Base-by-base conservation (phyloP, 2,888 invertebrate genomes). In the Phanerotoma sp. region DNA sequence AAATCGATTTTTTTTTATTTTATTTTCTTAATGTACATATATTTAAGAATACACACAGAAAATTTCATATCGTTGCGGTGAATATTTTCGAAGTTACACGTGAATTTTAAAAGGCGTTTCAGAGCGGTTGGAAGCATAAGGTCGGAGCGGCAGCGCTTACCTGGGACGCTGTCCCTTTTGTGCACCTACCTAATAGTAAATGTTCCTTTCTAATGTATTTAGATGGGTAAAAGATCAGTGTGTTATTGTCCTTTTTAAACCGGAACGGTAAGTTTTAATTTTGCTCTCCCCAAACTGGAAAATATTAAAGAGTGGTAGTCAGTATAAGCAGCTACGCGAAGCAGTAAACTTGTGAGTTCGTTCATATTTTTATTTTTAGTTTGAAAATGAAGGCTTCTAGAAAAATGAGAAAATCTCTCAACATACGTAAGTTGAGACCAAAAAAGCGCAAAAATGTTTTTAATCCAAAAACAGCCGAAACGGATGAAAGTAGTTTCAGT, bases 381-480 rank as follows among this genome's bases (percentile, higher is more conserved):
- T 11, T 41, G n/a, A n/a, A 42, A 42, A 42, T 42, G 22, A 42
- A 42, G 25, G 2, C 13, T 25, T 13, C 2, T 1, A 22, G 15
- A 25, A 9, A 21, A 42, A 21, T 13, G 7, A 22, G 28, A 21
- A 3, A 5, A n/a, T 25, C 13, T 42, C 7, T 15, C 7, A 42
- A 42, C 2, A 21, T 25, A 3, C 42, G 10, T 3, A 6, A 21
- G 21, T 28, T 15, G n/a, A 22, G 22, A 42, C 22, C 42, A 4
- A 42, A 22, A 22, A 41, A 22, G 20, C 22, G 41, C 5, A 41
- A 21, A 41, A 22, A 41, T 2, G 13, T 22, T 41, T 41, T 41
- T 22, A 41, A 41, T 41, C 41, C 41, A 22, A 41, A 41, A 41
- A 41, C 41, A 41, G 41, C 41, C 11, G n/a, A 41, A 41, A 20